Base-by-base conservation (phyloP, 1,140 invertebrate species). In the Drosophila arawakana region DNA sequence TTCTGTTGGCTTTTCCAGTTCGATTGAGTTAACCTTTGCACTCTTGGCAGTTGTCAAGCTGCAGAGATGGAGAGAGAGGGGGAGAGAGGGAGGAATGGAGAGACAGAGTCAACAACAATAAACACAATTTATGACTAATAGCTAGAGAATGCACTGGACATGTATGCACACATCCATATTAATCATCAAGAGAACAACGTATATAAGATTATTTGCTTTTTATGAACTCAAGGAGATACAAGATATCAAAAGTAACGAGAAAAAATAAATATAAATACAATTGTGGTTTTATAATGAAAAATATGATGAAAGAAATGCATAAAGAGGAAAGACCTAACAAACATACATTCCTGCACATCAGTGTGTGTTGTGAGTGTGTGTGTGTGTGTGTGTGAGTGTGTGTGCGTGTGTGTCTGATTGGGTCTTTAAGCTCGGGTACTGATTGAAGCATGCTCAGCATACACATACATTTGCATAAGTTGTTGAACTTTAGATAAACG, bases 401-500 rank as follows among this genome's bases (percentile, higher is more conserved):
- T n/a, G 37, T 41, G 15, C 9, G 35, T 9, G 52, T 55, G 15
- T 37, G 15, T 55, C 13, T 57, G 35, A 57, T 41, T 57, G 54
- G 21, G 35, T 35, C 35, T 57, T 41, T 57, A 47, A 71, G 68
- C 62, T 46, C 57, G 50, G 78, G 75, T 65, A 76, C 81, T 86
- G 83, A 86, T 86, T 86, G 84, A 88, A 80, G 83, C 67, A 76
- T 70, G 73, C 79, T 79, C 79, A 37, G 34, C 73, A 30, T 65
- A 61, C 68, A 71, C 67, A 65, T 58, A 67, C 68, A 69, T 88
- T 89, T 86, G 80, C 83, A 88, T 83, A 88, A 88, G 83, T 88
- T 86, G 83, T 86, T 86, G 83, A 86, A 86, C 83, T 86, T 83
- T 80, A 83, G 83, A 88, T 88, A 88, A 88, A 89, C 67, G 83